Evolutionary conservation across 2,113 vertebrate genomes (phyloP).

Genomic region (Oxyruncus cristatus): DNA sequence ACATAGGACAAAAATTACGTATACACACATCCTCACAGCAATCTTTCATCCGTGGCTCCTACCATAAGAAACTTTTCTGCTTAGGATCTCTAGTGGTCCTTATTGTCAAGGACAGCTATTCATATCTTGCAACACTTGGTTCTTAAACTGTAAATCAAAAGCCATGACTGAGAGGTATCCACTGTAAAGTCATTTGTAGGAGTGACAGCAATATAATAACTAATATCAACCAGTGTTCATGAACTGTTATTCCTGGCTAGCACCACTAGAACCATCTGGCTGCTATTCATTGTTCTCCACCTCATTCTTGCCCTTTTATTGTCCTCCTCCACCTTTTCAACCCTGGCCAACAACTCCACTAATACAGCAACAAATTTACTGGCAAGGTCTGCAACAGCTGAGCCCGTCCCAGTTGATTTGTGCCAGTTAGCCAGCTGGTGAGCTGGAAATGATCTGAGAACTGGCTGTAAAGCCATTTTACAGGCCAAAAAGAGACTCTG

Average conservation of each 20-base stretch:
- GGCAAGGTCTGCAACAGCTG: slow-evolving; percentile 36
- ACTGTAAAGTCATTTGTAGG: background rate
- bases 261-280: background rate
- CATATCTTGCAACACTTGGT: background rate
- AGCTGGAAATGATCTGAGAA: background rate
- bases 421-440: slow-evolving; percentile 51
- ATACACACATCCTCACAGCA: background rate
- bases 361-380: slow-evolving; percentile 21
- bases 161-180: background rate
- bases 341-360: background rate
- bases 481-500: background rate
- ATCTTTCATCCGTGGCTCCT: background rate
- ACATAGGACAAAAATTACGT: background rate
- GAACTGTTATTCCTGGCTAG: slow-evolving; percentile 14
- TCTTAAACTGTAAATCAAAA: background rate
- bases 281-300: background rate
- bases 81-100: background rate
- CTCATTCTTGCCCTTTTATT: slow-evolving; percentile 22
- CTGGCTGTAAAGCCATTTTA: background rate
- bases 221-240: background rate
- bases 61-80: background rate
- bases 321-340: slow-evolving; percentile 18
- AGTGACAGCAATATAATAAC: background rate
- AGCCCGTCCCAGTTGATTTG: background rate
- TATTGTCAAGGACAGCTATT: background rate